phyloP scores from a whole-genome alignment of 2,888 invertebrate species.

The Micoletzkya japonica region DNA sequence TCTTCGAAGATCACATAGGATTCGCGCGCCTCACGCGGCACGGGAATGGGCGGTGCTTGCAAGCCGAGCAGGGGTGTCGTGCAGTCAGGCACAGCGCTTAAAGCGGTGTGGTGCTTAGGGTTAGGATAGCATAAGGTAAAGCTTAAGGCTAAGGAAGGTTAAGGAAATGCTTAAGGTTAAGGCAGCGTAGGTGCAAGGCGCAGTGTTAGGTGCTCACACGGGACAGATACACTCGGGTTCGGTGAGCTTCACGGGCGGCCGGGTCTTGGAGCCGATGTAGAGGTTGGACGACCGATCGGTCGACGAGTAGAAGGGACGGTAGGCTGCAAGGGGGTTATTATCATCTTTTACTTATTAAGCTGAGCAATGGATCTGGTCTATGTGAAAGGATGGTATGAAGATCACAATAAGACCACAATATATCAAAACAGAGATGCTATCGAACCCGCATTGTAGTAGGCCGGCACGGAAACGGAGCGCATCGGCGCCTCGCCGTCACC shows the following conservation, averaged over 20 bases:
- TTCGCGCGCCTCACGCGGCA: neutral
- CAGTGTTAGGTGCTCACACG: too few species aligned
- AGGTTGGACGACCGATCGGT: conserved; percentile 45
- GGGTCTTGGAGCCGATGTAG: conserved; percentile 32
- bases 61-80: conserved; percentile 16
- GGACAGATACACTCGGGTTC: too few species aligned
- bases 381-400: too few species aligned
- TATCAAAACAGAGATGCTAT: too few species aligned
- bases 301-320: conserved; percentile 57
- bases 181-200: too few species aligned
- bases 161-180: too few species aligned
- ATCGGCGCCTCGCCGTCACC: too few species aligned
- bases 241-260: conserved; percentile 12
- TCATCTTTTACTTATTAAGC: too few species aligned
- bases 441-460: conserved; percentile 20
- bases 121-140: neutral
- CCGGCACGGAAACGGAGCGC: conserved; percentile 18
- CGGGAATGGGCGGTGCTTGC: neutral
- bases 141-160: too few species aligned
- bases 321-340: too few species aligned
- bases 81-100: conserved; percentile 6
- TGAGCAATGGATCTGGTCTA: too few species aligned
- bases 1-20: neutral
- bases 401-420: too few species aligned
- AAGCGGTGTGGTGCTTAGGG: neutral